Percentiles rank a stretch among this genome's conserved stretches.
Conservation (phyloP, 2,797 vertebrate genomes). For the Falco naumanni region DNA sequence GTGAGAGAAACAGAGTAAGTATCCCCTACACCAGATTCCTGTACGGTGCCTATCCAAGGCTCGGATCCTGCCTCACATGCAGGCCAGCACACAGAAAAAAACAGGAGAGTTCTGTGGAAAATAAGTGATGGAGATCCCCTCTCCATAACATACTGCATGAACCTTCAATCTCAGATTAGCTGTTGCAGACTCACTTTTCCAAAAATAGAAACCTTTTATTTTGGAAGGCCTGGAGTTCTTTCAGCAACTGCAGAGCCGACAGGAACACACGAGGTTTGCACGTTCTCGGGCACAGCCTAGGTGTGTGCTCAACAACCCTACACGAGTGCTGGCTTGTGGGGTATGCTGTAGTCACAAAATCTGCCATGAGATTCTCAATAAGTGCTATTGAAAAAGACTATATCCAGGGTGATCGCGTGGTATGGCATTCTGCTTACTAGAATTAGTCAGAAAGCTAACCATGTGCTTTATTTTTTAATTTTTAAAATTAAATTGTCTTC, state of each 20-base stretch:
- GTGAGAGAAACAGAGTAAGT: not conserved
- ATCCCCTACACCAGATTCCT: not conserved
- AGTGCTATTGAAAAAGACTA: not conserved
- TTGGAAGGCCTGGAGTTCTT: not conserved
- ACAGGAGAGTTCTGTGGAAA: not conserved
- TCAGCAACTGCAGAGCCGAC: not conserved
- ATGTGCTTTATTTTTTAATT: accelerated
- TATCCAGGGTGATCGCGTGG: not conserved
- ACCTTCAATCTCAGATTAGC: not conserved
- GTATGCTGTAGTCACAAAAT: not conserved
- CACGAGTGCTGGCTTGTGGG: not conserved
- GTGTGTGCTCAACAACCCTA: not conserved
- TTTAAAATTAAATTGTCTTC: not conserved
- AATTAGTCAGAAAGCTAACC: not conserved
- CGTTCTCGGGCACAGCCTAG: not conserved
- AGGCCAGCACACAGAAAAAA: not conserved
- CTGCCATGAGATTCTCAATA: not conserved
- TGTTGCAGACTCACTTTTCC: not conserved
- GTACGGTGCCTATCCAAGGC: too few species aligned
- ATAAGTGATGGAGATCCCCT: not conserved
- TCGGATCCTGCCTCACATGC: not conserved
- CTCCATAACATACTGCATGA: too few species aligned
- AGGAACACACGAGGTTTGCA: not conserved
- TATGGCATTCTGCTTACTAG: not conserved
- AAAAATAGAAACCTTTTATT: not conserved